These are phyloP conservation scores for Anneissia japonica DNA, from an alignment of 35 echinoderm and acorn worm genomes.

Conservation along the genomic window DNA sequence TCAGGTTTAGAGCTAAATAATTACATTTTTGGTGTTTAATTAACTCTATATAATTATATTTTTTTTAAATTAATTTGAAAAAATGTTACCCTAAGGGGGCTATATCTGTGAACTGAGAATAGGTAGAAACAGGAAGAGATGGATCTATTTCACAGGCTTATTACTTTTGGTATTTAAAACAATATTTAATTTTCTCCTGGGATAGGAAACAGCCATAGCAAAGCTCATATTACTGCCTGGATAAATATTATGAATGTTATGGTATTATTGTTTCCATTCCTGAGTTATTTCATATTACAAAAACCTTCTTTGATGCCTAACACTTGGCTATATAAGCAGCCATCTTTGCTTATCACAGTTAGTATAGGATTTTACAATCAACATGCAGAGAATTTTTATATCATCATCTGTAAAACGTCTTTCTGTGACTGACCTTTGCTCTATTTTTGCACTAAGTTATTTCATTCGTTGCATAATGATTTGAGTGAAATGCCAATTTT, in stretches of 20 bases:
- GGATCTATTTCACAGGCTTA: no score
- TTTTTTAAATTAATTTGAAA: no score
- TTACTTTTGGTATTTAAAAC: neutral
- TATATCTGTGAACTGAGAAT: no score
- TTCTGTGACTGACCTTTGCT: neutral
- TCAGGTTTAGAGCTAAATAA: no score
- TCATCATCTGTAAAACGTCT: neutral
- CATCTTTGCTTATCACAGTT: neutral
- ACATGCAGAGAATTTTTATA: neutral
- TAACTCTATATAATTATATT: no score
- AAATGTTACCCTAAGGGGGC: no score
- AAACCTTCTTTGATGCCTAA: neutral
- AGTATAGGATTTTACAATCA: neutral
- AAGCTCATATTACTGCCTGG: neutral
- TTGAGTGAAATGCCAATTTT: neutral
- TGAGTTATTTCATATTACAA: neutral
- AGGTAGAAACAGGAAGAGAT: no score
- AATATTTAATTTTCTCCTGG: neutral
- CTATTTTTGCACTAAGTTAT: neutral
- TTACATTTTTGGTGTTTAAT: no score
- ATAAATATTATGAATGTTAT: neutral
- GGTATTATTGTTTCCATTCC: no score
- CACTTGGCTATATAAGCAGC: no score
- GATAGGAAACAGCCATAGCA: neutral
- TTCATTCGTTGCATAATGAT: neutral